Evolutionary conservation across 2,888 invertebrate genomes (phyloP), one percentile per base, ranked within the genome.

Genomic region (Hesperia comma): DNA sequence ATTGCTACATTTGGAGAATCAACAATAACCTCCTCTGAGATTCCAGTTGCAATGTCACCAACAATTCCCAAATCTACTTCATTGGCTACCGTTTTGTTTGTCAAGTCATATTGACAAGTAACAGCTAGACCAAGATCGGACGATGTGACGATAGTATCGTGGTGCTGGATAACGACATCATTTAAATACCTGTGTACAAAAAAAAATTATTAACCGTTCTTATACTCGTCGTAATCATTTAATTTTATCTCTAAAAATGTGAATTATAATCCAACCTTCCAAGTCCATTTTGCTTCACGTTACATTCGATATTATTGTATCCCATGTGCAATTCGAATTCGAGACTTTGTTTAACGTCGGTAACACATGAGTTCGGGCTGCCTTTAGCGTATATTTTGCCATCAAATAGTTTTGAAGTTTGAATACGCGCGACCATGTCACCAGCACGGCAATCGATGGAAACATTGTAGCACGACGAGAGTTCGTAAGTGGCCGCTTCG

Each of bases 331-430:
- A 93, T 86, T 98, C 97, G 84, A 98, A 98, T 87, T 98, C 97
- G 70, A 98, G 92, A 71, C 97, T 96, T 79, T 96, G 96, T 79
- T 96, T 95, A 63, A 98, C 96, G 84, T 98, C 98, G 73, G 96
- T 95, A 49, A 98, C 96, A 86, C 98, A 98, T 32, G 97, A 97
- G 87, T 97, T 98, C 62, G 98, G 98, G 75, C 97, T 97, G 70
- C 98, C 97, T 87, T 98, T 98, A 70, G 98, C 98, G 90, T 98
- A 98, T 74, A 98, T 97, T 91, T 98, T 98, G 73, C 98, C 98
- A 84, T 97, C 97, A 93, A 98, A 98, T 68, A 98, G 92, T 87
- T 97, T 97, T 73, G 97, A 97, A 66, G 98, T 98, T 87, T 97
- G 97, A 81, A 98, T 98, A 74, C 96, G 95, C 43, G 98, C 98